Conservation (phyloP, 2,888 invertebrate species). For the Lissocephala sabroskyi region DNA sequence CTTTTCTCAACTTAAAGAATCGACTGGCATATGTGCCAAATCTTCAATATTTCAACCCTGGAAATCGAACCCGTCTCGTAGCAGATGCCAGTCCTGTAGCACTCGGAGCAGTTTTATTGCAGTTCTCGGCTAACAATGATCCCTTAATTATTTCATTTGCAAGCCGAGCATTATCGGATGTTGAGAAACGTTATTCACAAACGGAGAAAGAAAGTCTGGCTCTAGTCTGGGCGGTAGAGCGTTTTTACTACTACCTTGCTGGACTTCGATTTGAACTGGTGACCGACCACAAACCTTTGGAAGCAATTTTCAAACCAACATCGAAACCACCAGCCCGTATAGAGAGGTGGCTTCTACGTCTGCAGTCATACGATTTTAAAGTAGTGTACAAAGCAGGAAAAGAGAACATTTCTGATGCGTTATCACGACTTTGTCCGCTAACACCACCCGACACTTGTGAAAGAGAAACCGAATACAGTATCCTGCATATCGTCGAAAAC, state of each 20-base stretch:
- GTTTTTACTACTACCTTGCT: conserved; percentile 22
- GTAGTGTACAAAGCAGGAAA: conserved; percentile 19
- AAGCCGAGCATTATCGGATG: neutral
- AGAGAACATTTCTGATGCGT: conserved; percentile 20
- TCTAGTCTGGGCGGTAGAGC: conserved; percentile 14
- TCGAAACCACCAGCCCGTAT: conserved; percentile 27
- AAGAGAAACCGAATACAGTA: conserved; percentile 9
- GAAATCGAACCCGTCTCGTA: conserved; percentile 45
- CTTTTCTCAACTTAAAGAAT: conserved; percentile 44
- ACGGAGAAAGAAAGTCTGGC: conserved; percentile 22
- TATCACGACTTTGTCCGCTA: conserved; percentile 15
- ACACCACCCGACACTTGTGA: neutral
- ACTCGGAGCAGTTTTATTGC: conserved; percentile 52
- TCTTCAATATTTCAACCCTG: conserved; percentile 51
- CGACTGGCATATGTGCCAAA: conserved; percentile 22
- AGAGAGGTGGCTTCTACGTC: conserved; percentile 23
- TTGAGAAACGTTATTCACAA: neutral
- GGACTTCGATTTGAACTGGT: conserved; percentile 26
- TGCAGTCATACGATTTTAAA: conserved; percentile 23
- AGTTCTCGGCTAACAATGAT: conserved; percentile 23
- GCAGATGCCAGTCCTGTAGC: conserved; percentile 64
- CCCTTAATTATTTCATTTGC: neutral
- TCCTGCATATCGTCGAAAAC: conserved; percentile 15
- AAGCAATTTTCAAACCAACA: conserved; percentile 32
- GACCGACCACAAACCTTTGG: conserved; percentile 28